These are phyloP conservation scores for Vanessa cardui DNA, from an alignment of 2,888 invertebrate genomes.

Conservation along the genomic window DNA sequence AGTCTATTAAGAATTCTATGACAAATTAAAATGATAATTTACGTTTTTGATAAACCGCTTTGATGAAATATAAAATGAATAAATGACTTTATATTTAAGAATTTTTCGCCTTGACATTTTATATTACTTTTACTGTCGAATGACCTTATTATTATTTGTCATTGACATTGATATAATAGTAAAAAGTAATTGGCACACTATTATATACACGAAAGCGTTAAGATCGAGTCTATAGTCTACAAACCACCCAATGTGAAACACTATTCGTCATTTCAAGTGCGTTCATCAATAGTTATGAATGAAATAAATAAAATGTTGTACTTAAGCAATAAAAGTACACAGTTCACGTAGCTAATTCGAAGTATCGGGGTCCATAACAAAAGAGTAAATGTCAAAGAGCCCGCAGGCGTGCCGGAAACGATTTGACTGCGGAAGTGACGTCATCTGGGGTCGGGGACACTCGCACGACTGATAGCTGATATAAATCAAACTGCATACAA, in stretches of 20 bases:
- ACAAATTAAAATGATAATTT: no score
- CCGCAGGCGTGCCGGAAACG: conserved; percentile 75
- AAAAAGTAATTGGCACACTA: no score
- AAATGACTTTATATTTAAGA: background rate
- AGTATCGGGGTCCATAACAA: conserved; percentile 62
- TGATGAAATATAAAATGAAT: background rate
- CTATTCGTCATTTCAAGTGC: no score
- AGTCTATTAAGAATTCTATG: no score
- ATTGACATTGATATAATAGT: background rate
- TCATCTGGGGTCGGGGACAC: conserved; percentile 59
- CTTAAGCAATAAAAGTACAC: background rate
- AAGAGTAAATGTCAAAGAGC: conserved; percentile 70
- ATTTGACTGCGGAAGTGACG: conserved; percentile 77
- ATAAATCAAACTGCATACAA: conserved; percentile 7
- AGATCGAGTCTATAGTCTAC: no score
- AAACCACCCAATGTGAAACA: no score
- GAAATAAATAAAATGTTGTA: background rate
- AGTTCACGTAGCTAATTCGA: conserved; percentile 66
- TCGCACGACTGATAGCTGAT: conserved; percentile 19
- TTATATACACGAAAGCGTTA: no score
- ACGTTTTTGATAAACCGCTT: background rate
- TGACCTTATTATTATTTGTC: conserved; percentile 4
- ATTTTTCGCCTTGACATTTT: conserved; percentile 2
- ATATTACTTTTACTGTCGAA: background rate
- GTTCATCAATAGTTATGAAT: no score